These are phyloP conservation scores for Delia radicum DNA, from an alignment of 1,140 invertebrate genomes.

Conservation along the genomic window DNA sequence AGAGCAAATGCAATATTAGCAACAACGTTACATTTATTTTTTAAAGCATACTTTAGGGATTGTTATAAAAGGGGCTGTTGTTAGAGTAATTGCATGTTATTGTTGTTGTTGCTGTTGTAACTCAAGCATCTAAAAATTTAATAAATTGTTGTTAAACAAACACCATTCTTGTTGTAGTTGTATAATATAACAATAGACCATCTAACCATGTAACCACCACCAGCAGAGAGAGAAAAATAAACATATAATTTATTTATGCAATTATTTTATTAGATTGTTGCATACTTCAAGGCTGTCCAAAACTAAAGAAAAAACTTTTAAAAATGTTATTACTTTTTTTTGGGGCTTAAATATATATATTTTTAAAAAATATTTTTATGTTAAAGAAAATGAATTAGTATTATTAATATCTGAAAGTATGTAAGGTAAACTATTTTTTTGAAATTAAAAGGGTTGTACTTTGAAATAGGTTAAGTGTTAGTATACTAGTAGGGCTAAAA, in stretches of 20 bases:
- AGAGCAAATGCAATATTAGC: not conserved
- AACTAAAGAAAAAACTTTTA: not conserved
- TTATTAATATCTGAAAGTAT: too few relatives aligned
- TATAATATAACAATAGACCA: not conserved
- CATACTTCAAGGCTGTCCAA: conserved; percentile 12
- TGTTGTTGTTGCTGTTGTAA: not conserved
- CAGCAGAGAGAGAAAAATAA: not conserved
- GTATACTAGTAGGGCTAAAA: too few relatives aligned
- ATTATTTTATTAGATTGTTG: conserved; percentile 22
- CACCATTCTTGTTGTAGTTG: not conserved
- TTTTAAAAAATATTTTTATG: too few relatives aligned
- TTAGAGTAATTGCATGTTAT: not conserved
- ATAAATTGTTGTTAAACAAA: conserved; percentile 20
- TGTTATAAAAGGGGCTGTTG: not conserved
- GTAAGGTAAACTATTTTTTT: too few relatives aligned
- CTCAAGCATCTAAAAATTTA: conserved; percentile 11
- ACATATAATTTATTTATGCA: conserved; percentile 21
- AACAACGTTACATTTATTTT: not conserved
- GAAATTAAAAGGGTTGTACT: too few relatives aligned
- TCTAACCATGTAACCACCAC: not conserved
- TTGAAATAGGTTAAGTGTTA: too few relatives aligned
- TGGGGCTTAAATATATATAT: too few relatives aligned
- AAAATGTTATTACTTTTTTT: too few relatives aligned
- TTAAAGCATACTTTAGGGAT: conserved; percentile 13
- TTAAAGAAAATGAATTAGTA: too few relatives aligned